Percentiles rank a stretch among this genome's conserved stretches.
phyloP scores from a whole-genome alignment of 2,888 invertebrate species.

The Apantesis nais region DNA sequence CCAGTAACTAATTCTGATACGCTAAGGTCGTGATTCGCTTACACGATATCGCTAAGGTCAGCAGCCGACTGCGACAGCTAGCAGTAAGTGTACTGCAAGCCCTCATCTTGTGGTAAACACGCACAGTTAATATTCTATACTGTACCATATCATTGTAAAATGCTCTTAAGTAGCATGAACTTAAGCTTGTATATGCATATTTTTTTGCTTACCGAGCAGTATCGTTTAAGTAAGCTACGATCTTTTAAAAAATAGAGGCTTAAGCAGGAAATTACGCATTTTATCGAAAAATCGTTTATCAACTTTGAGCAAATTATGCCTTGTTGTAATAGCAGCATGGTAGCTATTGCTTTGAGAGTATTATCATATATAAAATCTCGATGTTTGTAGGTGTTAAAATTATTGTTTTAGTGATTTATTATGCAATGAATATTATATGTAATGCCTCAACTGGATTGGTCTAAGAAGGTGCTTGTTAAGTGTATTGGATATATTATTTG shows the following conservation, averaged over 20 bases:
- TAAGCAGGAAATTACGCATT: neutral
- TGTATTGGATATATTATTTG: constrained; percentile 12
- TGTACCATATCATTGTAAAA: neutral
- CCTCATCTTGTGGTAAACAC: too few relatives aligned
- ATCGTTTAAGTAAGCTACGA: neutral
- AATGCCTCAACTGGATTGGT: constrained; percentile 19
- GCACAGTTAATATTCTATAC: neutral
- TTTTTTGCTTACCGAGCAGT: neutral
- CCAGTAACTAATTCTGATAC: neutral
- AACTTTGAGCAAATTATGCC: neutral
- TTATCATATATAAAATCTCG: constrained; percentile 6
- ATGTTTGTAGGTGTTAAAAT: neutral
- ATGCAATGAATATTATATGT: neutral
- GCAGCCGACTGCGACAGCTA: neutral
- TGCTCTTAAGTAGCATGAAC: neutral
- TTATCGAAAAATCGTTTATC: neutral
- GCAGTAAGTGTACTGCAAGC: neutral
- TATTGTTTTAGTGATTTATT: neutral
- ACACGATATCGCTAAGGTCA: neutral
- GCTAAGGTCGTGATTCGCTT: neutral
- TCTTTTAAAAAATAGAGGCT: too few relatives aligned
- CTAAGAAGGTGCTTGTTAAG: constrained; percentile 34
- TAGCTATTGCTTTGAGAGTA: neutral
- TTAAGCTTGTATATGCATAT: neutral
- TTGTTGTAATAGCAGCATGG: neutral